Evolutionary conservation across 2,797 vertebrate species (phyloP).

Genomic region (Prionace glauca): DNA sequence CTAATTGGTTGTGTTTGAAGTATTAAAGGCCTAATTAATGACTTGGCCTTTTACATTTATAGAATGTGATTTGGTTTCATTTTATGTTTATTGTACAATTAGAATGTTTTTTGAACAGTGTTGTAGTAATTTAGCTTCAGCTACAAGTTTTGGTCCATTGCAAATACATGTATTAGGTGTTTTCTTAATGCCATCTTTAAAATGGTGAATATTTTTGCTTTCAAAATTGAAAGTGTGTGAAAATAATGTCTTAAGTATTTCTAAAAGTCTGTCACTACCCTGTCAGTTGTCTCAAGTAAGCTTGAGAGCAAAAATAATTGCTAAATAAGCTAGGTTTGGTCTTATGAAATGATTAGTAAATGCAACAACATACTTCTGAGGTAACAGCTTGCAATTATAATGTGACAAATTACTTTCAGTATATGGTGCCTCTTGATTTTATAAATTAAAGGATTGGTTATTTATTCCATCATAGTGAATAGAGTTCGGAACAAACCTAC

Average conservation of each 20-base stretch:
- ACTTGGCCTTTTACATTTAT: background rate
- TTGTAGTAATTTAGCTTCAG: background rate
- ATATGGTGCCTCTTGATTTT: background rate
- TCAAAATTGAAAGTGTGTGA: background rate
- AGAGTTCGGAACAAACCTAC: conserved; percentile 58
- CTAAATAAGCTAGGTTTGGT: background rate
- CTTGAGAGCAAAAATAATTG: background rate
- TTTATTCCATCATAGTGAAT: conserved; percentile 53
- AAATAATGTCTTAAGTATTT: background rate
- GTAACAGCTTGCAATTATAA: background rate
- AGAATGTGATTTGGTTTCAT: background rate
- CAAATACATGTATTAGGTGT: background rate
- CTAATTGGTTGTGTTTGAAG: background rate
- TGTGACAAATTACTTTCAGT: conserved; percentile 33
- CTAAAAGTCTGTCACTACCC: background rate
- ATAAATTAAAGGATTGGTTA: background rate
- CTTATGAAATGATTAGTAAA: background rate
- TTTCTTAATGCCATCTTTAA: background rate
- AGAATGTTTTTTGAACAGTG: background rate
- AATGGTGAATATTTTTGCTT: background rate
- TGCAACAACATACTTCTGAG: no score
- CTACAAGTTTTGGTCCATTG: background rate
- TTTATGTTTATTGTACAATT: background rate
- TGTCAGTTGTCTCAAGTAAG: background rate
- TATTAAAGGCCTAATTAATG: background rate